A percentile compares a stretch with the other conserved stretches of the same genome.
Conservation (phyloP, 2,797 vertebrate species). For the Myripristis murdjan region DNA sequence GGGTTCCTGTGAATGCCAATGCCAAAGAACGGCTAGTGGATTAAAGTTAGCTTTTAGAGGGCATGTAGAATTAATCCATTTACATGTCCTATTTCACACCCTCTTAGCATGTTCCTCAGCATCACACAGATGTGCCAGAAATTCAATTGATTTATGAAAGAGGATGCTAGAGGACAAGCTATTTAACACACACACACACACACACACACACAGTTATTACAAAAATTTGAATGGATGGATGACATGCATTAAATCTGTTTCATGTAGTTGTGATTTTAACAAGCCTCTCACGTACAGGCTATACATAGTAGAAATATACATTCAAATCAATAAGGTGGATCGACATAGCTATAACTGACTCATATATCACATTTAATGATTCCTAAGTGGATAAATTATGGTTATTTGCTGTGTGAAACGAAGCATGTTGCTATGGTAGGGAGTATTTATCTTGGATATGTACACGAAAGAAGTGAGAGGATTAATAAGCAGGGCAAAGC, state of each 20-base stretch:
- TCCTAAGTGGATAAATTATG: conserved; percentile 53
- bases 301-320: conserved; percentile 37
- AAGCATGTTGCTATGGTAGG: conserved; percentile 32
- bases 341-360: conserved; percentile 24
- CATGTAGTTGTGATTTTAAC: conserved; percentile 8
- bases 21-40: conserved; percentile 37
- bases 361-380: conserved; percentile 46
- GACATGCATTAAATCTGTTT: conserved; percentile 46
- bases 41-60: conserved; percentile 28
- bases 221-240: too few species aligned
- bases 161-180: not conserved
- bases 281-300: conserved; percentile 43
- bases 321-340: conserved; percentile 63
- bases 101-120: conserved; percentile 15
- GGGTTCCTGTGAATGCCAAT: too few species aligned
- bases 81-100: conserved; percentile 31
- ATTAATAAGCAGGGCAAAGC: not conserved
- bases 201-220: too few species aligned
- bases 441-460: not conserved
- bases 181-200: not conserved
- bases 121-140: conserved; percentile 16
- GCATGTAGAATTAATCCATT: conserved; percentile 33
- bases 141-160: conserved; percentile 36
- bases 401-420: conserved; percentile 50
- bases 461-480: not conserved